These are phyloP conservation scores for Galendromus occidentalis DNA, from an alignment of 1,140 invertebrate genomes.

Conservation along the genomic window DNA sequence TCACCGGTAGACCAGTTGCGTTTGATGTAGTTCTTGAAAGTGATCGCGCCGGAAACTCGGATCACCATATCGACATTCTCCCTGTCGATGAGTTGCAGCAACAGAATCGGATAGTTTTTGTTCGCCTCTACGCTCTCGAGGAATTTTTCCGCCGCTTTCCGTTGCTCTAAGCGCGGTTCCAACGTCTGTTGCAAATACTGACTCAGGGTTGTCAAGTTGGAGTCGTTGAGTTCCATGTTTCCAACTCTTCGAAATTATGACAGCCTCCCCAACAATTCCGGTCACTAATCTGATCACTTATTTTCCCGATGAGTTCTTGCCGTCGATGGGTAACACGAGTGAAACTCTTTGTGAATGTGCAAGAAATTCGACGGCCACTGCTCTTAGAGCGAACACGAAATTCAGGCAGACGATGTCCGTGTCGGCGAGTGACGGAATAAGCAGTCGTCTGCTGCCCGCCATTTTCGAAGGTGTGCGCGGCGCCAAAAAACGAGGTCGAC, in stretches of 20 bases:
- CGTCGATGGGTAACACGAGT: too few species aligned
- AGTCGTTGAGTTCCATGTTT: neutral
- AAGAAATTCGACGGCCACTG: too few species aligned
- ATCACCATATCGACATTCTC: constrained; percentile 49
- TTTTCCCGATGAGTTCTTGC: too few species aligned
- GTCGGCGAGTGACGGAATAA: too few species aligned
- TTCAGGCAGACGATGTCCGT: too few species aligned
- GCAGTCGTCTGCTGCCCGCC: too few species aligned
- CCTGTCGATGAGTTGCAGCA: constrained; percentile 65
- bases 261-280: too few species aligned
- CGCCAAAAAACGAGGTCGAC: too few species aligned
- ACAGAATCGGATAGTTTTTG: constrained; percentile 66
- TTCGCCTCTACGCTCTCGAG: constrained; percentile 70
- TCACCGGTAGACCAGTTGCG: constrained; percentile 50
- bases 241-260: neutral
- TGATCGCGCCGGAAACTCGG: constrained; percentile 63
- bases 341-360: too few species aligned
- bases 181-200: neutral
- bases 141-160: constrained; percentile 56
- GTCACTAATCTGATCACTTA: too few species aligned
- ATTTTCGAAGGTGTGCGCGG: too few species aligned
- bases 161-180: constrained; percentile 6
- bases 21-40: constrained; percentile 92
- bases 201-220: neutral
- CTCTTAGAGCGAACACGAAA: too few species aligned